These are phyloP conservation scores for Typhlomys cinereus DNA, from an alignment of 2,113 vertebrate species.

Conservation along the genomic window DNA sequence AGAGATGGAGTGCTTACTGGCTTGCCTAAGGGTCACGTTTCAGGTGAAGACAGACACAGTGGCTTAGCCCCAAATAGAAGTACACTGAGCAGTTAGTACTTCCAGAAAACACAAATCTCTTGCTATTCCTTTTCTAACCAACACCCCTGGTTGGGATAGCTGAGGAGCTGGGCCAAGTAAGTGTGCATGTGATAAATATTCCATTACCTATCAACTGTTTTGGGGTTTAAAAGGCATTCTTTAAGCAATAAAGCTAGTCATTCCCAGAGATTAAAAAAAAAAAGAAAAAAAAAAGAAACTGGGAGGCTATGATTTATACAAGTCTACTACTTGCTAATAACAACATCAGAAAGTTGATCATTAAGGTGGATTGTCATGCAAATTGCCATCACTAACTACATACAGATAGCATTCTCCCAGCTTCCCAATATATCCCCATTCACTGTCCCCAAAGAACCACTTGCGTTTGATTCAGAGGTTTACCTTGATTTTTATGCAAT, in stretches of 20 bases:
- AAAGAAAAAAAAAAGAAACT: background rate
- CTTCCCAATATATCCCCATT: background rate
- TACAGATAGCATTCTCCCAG: background rate
- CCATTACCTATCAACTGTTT: background rate
- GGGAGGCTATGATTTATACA: background rate
- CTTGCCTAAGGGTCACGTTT: background rate
- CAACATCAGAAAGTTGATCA: background rate
- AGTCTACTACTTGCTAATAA: background rate
- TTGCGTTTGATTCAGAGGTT: background rate
- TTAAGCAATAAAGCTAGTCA: background rate
- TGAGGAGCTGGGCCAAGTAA: background rate
- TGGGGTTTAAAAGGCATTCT: background rate
- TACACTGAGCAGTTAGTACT: background rate
- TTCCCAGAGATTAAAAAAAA: background rate
- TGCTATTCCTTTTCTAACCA: background rate
- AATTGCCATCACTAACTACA: background rate
- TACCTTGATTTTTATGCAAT: conserved; percentile 5
- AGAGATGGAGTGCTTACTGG: background rate
- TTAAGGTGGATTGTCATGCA: background rate
- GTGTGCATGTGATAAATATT: too few species aligned
- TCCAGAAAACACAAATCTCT: too few species aligned
- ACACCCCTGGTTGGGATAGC: background rate
- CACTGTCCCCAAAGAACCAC: background rate
- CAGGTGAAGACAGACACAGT: background rate
- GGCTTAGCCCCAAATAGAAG: background rate